Conservation (phyloP, 1,140 invertebrate species). For the Meloidogyne exigua region DNA sequence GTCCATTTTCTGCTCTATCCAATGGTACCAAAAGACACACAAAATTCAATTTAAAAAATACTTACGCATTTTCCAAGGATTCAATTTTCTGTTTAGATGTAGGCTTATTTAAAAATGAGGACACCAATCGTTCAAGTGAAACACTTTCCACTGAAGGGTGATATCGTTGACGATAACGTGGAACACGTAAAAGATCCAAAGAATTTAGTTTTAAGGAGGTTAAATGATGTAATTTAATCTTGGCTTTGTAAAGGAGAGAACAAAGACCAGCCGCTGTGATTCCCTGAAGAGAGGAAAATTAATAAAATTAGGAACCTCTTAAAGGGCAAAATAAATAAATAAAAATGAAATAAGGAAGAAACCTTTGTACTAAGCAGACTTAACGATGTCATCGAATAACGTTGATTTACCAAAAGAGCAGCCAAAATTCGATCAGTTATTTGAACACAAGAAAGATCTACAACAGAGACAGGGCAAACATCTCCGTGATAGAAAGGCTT, state of each 20-base stretch:
- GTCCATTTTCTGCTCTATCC: too few species aligned
- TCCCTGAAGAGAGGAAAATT: conserved; percentile 6
- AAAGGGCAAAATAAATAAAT: neutral
- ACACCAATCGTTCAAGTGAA: neutral
- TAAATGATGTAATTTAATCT: conserved; percentile 18
- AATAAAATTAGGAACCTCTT: neutral
- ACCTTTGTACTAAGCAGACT: conserved; percentile 28
- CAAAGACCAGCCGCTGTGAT: conserved; percentile 13
- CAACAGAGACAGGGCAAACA: neutral
- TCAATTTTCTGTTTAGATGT: neutral
- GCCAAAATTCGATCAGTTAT: conserved; percentile 29
- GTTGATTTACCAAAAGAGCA: conserved; percentile 22
- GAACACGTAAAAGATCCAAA: conserved; percentile 28
- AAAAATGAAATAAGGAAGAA: neutral
- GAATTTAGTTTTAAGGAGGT: conserved; percentile 21
- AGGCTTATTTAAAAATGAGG: neutral
- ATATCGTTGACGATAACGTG: conserved; percentile 16
- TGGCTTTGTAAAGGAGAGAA: conserved; percentile 24
- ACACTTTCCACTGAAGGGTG: conserved; percentile 26
- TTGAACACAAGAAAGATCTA: conserved; percentile 22
- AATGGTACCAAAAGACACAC: too few species aligned
- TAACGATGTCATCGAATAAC: conserved; percentile 13
- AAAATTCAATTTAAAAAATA: too few species aligned
- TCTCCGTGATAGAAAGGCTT: conserved; percentile 20
- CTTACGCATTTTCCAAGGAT: neutral